Conservation (phyloP, 2,797 vertebrate species). For the Poeciliopsis turneri region DNA sequence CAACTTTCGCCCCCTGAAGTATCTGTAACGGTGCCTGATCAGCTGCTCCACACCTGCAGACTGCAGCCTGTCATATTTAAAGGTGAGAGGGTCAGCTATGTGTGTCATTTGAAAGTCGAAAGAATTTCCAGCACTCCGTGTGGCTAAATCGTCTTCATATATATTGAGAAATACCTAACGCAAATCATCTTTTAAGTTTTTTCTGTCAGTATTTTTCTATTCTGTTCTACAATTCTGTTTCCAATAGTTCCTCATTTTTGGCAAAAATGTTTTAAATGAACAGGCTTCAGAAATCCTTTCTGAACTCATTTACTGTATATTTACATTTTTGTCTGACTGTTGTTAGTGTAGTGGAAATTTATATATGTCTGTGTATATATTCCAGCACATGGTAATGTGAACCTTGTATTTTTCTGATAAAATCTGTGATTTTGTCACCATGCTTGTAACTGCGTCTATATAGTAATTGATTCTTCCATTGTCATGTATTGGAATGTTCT, state of each 20-base stretch:
- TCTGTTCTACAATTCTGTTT: not conserved
- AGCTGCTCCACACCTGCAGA: slow-evolving; percentile 91
- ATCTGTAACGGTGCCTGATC: slow-evolving; percentile 91
- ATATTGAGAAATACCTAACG: not conserved
- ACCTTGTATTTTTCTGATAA: not conserved
- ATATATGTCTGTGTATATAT: not conserved
- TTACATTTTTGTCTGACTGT: not conserved
- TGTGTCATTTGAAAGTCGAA: not conserved
- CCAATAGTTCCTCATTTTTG: not conserved
- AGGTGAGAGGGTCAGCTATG: slow-evolving; percentile 78
- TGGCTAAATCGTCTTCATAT: not conserved
- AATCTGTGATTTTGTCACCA: not conserved
- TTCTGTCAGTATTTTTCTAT: not conserved
- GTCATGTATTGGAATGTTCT: not conserved
- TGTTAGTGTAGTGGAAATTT: not conserved
- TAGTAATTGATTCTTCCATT: not conserved
- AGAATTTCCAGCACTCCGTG: not conserved
- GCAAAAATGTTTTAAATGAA: not conserved
- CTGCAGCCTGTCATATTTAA: slow-evolving; percentile 95
- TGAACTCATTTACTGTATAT: not conserved
- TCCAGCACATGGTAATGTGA: not conserved
- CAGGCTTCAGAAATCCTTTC: not conserved
- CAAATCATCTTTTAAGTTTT: not conserved
- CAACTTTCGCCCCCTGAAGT: slow-evolving; percentile 77
- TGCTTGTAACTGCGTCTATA: not conserved